Percentiles rank a stretch among this genome's conserved stretches.
Evolutionary conservation across 2,797 vertebrate genomes (phyloP).

Genomic region (Vespertilio murinus): DNA sequence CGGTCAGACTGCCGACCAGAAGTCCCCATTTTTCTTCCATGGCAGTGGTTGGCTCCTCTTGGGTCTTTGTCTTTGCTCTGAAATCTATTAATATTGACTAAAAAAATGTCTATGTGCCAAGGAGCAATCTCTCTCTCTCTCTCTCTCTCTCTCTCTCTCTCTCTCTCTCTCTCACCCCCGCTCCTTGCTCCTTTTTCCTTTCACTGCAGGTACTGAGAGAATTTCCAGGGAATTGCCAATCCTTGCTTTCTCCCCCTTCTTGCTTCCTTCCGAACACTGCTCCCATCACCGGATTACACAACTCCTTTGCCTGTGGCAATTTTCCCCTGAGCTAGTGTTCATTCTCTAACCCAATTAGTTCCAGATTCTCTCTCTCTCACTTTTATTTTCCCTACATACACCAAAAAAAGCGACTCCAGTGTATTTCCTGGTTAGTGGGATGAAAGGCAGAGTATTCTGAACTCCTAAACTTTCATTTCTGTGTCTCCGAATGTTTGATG

Average conservation of each 20-base stretch:
- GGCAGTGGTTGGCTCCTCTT: background rate
- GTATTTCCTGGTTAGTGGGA: background rate
- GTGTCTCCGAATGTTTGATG: background rate
- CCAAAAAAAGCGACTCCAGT: background rate
- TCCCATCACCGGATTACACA: background rate
- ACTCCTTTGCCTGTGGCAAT: background rate
- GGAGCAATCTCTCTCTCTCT: background rate
- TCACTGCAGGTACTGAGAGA: background rate
- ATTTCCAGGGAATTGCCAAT: background rate
- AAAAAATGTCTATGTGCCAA: background rate
- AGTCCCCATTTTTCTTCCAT: background rate
- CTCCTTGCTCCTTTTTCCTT: background rate
- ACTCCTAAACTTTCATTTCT: background rate
- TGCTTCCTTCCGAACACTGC: background rate
- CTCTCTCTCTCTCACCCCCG: background rate
- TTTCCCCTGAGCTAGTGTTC: background rate
- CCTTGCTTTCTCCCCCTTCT: background rate
- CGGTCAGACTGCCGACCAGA: background rate
- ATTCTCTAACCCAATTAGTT: background rate
- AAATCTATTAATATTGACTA: constrained; percentile 12
- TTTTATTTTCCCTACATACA: constrained; percentile 2
- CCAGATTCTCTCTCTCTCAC: background rate
- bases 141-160: too few relatives aligned
- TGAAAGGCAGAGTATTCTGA: background rate
- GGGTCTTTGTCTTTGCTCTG: background rate